Conservation (phyloP, 2,888 invertebrate species). For the Pachydiplax longipennis region DNA sequence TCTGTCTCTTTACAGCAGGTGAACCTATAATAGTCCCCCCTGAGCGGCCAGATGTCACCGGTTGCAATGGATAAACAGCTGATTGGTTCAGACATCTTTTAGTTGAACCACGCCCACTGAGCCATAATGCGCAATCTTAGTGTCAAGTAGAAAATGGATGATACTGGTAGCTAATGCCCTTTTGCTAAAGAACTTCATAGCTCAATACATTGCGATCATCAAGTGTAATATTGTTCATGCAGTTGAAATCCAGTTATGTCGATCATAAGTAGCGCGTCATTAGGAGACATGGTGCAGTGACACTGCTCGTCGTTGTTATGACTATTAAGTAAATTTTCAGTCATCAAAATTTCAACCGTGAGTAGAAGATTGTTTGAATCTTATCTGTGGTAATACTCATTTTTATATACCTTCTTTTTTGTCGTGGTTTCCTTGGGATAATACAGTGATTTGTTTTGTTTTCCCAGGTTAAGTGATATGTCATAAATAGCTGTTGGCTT, state of each 20-base stretch:
- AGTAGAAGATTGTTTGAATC: background rate
- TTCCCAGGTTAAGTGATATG: background rate
- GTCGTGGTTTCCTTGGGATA: background rate
- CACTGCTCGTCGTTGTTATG: constrained; percentile 11
- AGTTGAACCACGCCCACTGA: constrained; percentile 45
- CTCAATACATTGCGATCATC: background rate
- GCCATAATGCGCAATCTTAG: constrained; percentile 44
- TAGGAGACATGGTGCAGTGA: background rate
- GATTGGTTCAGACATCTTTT: constrained; percentile 28
- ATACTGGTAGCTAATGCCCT: too few relatives aligned
- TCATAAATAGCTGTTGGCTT: constrained; percentile 14
- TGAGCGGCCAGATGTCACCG: constrained; percentile 9
- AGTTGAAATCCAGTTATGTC: too few relatives aligned
- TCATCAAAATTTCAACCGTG: background rate
- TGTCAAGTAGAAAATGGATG: constrained; percentile 35
- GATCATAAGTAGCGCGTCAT: background rate
- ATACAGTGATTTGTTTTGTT: background rate
- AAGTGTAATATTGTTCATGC: background rate
- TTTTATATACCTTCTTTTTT: background rate
- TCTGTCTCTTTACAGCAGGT: background rate
- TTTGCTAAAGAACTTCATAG: background rate
- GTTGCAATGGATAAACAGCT: constrained; percentile 39
- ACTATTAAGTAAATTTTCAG: background rate
- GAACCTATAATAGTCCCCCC: background rate
- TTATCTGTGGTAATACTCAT: background rate